Percentiles rank a stretch among this genome's conserved stretches.
Evolutionary conservation across 2,888 invertebrate species (phyloP).

Genomic region (Ecliptopera silaceata): DNA sequence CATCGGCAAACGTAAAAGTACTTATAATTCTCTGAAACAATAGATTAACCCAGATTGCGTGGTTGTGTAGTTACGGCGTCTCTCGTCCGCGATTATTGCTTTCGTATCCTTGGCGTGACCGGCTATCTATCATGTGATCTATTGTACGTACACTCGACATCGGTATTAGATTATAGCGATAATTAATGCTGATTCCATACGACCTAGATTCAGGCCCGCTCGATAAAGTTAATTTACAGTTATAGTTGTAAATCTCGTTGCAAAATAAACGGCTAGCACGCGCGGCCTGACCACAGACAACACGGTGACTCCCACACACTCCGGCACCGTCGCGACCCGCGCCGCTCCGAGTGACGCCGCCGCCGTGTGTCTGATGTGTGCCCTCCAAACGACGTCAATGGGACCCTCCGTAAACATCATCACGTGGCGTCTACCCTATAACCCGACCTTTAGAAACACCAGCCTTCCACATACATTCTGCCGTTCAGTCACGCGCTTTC

Average conservation of each 20-base stretch:
- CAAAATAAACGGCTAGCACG: constrained; percentile 76
- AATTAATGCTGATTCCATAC: constrained; percentile 83
- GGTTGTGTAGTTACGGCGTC: constrained; percentile 58
- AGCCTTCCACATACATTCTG: constrained; percentile 35
- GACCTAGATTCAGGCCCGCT: constrained; percentile 79
- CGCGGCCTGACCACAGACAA: constrained; percentile 78
- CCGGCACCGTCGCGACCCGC: constrained; percentile 31
- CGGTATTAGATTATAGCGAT: constrained; percentile 80
- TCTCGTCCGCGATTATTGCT: constrained; percentile 61
- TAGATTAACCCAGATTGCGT: constrained; percentile 72
- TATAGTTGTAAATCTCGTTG: constrained; percentile 82
- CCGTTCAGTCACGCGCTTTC: constrained; percentile 35
- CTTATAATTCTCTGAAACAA: constrained; percentile 68
- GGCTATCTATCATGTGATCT: constrained; percentile 81
- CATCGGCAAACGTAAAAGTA: constrained; percentile 59
- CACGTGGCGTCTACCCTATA: constrained; percentile 58
- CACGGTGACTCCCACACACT: constrained; percentile 69
- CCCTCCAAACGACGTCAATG: constrained; percentile 56
- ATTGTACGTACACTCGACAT: constrained; percentile 77
- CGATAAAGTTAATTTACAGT: constrained; percentile 82
- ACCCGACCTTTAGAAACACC: constrained; percentile 49
- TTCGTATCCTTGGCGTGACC: constrained; percentile 77
- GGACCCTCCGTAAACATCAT: constrained; percentile 61
- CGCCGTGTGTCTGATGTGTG: constrained; percentile 39
- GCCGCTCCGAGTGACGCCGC: constrained; percentile 42